These are phyloP conservation scores for Ranitomeya variabilis DNA, from an alignment of 2,113 vertebrate genomes.

Conservation along the genomic window DNA sequence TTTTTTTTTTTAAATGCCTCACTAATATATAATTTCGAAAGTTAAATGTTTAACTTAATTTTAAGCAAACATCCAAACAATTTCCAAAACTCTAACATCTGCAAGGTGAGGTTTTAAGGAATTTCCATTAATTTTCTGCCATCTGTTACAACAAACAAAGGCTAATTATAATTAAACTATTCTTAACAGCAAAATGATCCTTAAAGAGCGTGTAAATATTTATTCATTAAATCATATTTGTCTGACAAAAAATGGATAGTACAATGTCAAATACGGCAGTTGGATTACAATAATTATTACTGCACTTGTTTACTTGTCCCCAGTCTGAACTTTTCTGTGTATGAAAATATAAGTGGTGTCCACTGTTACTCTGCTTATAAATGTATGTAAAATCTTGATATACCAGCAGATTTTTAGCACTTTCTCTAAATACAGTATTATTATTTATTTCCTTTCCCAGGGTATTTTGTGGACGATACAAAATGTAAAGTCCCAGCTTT, in stretches of 20 bases:
- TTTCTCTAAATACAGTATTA: neutral
- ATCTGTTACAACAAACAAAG: conserved; percentile 49
- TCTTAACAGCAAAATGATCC: conserved; percentile 42
- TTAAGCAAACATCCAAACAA: neutral
- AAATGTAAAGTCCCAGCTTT: neutral
- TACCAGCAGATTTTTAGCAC: neutral
- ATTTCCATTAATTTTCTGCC: conserved; percentile 43
- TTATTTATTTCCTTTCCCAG: neutral
- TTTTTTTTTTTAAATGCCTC: neutral
- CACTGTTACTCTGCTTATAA: neutral
- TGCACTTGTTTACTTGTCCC: neutral
- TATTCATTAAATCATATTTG: conserved; percentile 42
- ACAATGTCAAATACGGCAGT: neutral
- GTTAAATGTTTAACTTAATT: conserved; percentile 25
- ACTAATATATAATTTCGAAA: neutral
- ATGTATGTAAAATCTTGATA: neutral
- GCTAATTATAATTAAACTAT: conserved; percentile 49
- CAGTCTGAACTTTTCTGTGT: neutral
- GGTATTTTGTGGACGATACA: neutral
- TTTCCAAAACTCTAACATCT: conserved; percentile 30
- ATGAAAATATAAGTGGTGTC: neutral
- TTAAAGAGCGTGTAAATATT: conserved; percentile 42
- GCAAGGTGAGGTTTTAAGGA: conserved; percentile 37
- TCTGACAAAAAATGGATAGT: conserved; percentile 13
- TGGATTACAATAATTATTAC: neutral